Conservation (phyloP, 64 coral and sea anemone species). For the Catalaphyllia jardinei region DNA sequence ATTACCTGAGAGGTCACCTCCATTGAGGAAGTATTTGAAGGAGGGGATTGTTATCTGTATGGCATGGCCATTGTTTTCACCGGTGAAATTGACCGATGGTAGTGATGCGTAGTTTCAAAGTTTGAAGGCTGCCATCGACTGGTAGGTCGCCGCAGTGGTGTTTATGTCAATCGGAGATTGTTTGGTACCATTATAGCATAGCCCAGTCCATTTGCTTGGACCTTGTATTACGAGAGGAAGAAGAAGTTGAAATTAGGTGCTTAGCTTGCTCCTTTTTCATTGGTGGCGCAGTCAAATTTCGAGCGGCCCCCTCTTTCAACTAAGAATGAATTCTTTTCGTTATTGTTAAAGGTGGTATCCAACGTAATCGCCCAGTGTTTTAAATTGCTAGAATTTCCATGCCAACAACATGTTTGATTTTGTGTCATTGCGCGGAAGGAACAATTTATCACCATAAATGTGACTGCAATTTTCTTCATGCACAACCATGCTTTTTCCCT, state of each 20-base stretch:
- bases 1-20: background rate
- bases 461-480: too few species aligned
- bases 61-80: background rate
- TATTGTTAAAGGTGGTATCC: too few species aligned
- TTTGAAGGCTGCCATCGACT: background rate
- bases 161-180: conserved; percentile 58
- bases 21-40: background rate
- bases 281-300: background rate
- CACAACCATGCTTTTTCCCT: too few species aligned
- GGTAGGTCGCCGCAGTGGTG: background rate
- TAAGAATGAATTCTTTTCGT: background rate
- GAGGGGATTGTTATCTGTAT: background rate
- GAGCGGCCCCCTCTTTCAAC: background rate
- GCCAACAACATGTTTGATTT: too few species aligned
- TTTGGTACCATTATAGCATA: background rate
- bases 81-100: background rate
- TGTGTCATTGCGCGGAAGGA: too few species aligned
- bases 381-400: too few species aligned
- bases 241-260: background rate
- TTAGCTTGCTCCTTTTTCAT: background rate
- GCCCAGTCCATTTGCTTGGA: conserved; percentile 1
- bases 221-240: background rate
- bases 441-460: too few species aligned
- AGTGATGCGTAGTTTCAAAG: background rate
- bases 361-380: too few species aligned